These are phyloP conservation scores for Papilio polytes DNA, from an alignment of 1,140 invertebrate genomes.

Conservation along the genomic window DNA sequence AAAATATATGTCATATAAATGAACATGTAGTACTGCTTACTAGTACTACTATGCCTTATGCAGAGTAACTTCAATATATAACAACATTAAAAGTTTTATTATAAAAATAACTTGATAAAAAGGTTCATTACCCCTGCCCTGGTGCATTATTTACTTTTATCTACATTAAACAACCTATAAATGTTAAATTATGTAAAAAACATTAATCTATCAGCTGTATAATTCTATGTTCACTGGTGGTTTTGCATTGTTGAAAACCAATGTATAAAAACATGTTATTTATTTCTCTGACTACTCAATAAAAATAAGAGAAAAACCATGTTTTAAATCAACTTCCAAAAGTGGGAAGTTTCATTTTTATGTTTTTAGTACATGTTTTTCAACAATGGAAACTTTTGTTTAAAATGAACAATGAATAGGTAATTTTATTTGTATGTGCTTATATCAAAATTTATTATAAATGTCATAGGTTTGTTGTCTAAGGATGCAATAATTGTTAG, in stretches of 20 bases:
- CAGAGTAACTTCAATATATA: no score
- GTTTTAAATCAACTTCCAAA: no score
- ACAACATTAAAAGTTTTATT: no score
- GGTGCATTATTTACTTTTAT: not conserved
- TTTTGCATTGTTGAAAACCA: not conserved
- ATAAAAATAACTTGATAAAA: no score
- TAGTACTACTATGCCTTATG: no score
- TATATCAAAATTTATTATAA: slow-evolving; percentile 2
- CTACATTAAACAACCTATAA: not conserved
- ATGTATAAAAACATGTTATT: not conserved
- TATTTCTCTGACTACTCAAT: no score
- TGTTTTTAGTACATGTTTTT: not conserved
- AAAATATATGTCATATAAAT: no score
- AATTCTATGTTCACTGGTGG: not conserved
- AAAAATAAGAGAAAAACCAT: no score
- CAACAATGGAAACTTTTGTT: not conserved
- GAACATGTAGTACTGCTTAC: no score
- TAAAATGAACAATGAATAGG: not conserved
- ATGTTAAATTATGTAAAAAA: not conserved
- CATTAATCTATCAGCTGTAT: not conserved
- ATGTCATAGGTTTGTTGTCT: not conserved
- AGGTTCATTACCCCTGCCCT: no score
- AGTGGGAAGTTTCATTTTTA: no score
- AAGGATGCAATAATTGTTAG: slow-evolving; percentile 13
- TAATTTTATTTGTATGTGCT: slow-evolving; percentile 7